These are phyloP conservation scores for Piliocolobus tephrosceles DNA, from an alignment of 2,113 vertebrate genomes.

Conservation along the genomic window DNA sequence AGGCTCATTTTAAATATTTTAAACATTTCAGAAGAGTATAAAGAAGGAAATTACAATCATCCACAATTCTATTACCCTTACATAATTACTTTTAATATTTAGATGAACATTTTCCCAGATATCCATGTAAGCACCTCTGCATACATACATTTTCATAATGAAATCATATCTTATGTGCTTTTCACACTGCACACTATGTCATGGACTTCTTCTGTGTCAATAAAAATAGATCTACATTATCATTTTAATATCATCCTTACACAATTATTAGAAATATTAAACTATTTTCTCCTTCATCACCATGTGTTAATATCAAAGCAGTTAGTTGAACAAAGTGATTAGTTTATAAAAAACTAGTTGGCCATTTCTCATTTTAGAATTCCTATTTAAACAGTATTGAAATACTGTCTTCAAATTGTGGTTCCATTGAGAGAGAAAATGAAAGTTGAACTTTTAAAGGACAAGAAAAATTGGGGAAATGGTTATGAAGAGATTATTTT, in stretches of 20 bases:
- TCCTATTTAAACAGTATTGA: not conserved
- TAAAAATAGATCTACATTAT: not conserved
- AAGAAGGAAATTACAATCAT: not conserved
- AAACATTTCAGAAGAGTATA: not conserved
- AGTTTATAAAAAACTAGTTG: conserved; percentile 8
- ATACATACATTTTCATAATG: not conserved
- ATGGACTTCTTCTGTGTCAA: not conserved
- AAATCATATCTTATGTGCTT: not conserved
- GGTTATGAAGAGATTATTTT: conserved; percentile 3
- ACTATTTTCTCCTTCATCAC: not conserved
- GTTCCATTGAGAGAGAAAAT: conserved; percentile 37
- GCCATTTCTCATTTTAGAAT: not conserved
- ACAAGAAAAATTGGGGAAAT: not conserved
- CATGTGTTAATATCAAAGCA: not conserved
- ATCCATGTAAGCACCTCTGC: not conserved
- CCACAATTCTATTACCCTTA: not conserved
- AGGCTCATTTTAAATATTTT: conserved; percentile 1
- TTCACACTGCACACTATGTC: not conserved
- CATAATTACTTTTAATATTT: not conserved
- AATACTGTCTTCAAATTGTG: conserved; percentile 4
- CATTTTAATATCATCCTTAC: conserved; percentile 9
- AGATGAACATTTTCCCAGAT: not conserved
- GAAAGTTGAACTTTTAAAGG: conserved; percentile 34
- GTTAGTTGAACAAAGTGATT: not conserved
- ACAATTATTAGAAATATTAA: conserved; percentile 20